A percentile compares a stretch with the other conserved stretches of the same genome.
Conservation (phyloP, 2,888 invertebrate species). For the Cryptocheilus praepositus region DNA sequence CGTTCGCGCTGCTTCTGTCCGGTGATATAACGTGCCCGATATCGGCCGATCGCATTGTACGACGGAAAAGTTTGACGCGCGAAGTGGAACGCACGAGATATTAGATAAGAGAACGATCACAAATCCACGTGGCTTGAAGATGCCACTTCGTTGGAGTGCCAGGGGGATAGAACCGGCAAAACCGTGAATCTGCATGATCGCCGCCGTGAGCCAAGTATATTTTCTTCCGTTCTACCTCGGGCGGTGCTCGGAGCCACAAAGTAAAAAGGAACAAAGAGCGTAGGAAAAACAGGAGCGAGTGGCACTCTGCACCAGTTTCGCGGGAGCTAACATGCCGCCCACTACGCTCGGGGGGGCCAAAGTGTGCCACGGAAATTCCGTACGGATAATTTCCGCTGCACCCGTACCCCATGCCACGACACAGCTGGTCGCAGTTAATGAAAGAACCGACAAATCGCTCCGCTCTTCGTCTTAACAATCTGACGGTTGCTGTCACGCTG, state of each 20-base stretch:
- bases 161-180: too few relatives aligned
- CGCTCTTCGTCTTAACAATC: slow-evolving; percentile 7
- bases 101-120: too few relatives aligned
- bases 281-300: not conserved
- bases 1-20: too few relatives aligned
- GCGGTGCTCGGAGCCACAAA: too few relatives aligned
- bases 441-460: slow-evolving; percentile 40
- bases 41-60: too few relatives aligned
- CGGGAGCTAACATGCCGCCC: slow-evolving; percentile 33
- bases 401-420: slow-evolving; percentile 33
- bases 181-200: too few relatives aligned
- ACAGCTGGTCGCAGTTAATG: slow-evolving; percentile 39
- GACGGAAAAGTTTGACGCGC: slow-evolving; percentile 2
- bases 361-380: slow-evolving; percentile 42
- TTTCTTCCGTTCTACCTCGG: too few relatives aligned
- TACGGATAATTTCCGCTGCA: slow-evolving; percentile 44
- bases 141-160: too few relatives aligned
- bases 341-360: slow-evolving; percentile 30
- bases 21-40: too few relatives aligned
- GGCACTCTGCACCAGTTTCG: slow-evolving; percentile 26
- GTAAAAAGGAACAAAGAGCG: not conserved
- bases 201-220: too few relatives aligned
- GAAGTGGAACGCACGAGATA: not conserved
- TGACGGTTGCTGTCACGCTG: too few relatives aligned
- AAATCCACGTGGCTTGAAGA: too few relatives aligned